Conservation (phyloP, 2,888 invertebrate genomes). For the Lapara coniferarum region DNA sequence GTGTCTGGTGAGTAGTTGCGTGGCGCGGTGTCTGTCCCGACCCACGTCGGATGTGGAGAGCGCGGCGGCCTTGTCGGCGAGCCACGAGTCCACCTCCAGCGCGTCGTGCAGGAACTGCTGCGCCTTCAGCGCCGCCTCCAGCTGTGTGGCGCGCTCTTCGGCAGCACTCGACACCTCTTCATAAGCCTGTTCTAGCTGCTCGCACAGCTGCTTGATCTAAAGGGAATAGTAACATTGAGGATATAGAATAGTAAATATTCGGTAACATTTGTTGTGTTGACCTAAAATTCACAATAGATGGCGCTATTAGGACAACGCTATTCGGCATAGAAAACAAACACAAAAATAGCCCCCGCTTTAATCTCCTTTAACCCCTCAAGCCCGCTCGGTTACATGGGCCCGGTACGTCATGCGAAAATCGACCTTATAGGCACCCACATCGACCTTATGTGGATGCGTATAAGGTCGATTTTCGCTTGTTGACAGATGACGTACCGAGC, state of each 20-base stretch:
- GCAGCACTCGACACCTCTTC: slow-evolving; percentile 88
- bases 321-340: too few relatives aligned
- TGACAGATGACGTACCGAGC: too few relatives aligned
- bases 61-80: slow-evolving; percentile 93
- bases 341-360: too few relatives aligned
- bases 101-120: slow-evolving; percentile 97
- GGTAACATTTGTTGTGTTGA: not conserved
- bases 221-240: not conserved
- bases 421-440: too few relatives aligned
- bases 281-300: too few relatives aligned
- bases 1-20: slow-evolving; percentile 96
- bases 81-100: slow-evolving; percentile 96
- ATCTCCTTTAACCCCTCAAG: too few relatives aligned
- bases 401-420: too few relatives aligned
- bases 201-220: slow-evolving; percentile 90
- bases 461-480: too few relatives aligned
- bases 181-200: slow-evolving; percentile 89
- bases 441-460: too few relatives aligned
- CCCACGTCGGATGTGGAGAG: slow-evolving; percentile 93
- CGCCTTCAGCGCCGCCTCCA: slow-evolving; percentile 93
- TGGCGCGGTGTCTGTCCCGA: slow-evolving; percentile 94
- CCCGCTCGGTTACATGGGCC: too few relatives aligned
- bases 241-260: too few relatives aligned
- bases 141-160: slow-evolving; percentile 87
- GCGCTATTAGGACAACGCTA: too few relatives aligned